Base-by-base conservation (phyloP, 2,888 invertebrate species). In the Pterostichus madidus region DNA sequence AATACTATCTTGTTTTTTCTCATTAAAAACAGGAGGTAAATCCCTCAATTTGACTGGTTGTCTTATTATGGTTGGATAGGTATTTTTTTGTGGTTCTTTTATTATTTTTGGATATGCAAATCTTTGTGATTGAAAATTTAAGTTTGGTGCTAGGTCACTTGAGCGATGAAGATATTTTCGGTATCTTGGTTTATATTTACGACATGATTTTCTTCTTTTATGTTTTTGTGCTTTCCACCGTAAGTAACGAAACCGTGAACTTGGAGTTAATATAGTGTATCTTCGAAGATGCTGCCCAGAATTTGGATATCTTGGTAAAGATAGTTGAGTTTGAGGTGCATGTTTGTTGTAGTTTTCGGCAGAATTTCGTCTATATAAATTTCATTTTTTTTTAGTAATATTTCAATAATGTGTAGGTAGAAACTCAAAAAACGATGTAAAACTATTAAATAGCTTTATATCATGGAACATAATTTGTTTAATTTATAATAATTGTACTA, bases 1-100 rank as follows among this genome's bases (percentile, higher is more conserved):
- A 24, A 24, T 24, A 2, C 24, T 46, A 24, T n/a, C 52, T 5
- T 52, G 10, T 52, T 52, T 61, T 0, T 13, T 64, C 2, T 35
- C 35, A 64, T 64, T 64, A 64, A 64, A 64, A 32, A 64, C 32
- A 35, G 64, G 64, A 17, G 64, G 64, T n/a, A 64, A 35, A n/a
- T 35, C 31, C 1, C 17, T 56, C 7, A 5, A 5, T 5, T 35
- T 64, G 0, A 64, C 35, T 7, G 64, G 13, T 11, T 31, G 35
- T 64, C 64, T 4, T n/a, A 64, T 35, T 10, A 39, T 5, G 4
- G 32, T 13, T 64, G 32, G 35, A 64, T 64, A 64, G 1, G 3
- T 64, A 31, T 0, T 64, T 64, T 1, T 13, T 15, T 11, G 13
- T 5, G 24, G 7, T 17, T 24, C 3, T 64, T 32, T 2, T n/a